A percentile compares a stretch with the other conserved stretches of the same genome.
phyloP scores from a whole-genome alignment of 53 echinoderm and acorn worm genomes.

The Mesocentrotus franciscanus region DNA sequence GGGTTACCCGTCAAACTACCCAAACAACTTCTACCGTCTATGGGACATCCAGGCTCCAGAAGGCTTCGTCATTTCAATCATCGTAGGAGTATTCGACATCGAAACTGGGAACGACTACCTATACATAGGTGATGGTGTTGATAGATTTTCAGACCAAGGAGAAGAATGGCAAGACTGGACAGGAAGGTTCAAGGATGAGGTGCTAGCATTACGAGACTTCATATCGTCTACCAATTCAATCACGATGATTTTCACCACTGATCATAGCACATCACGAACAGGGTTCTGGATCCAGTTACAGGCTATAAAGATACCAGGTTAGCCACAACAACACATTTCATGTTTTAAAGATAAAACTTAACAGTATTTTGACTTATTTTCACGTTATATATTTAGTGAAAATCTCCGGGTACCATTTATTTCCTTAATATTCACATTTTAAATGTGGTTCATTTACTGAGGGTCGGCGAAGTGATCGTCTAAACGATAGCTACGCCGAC shows the following conservation, averaged over 20 bases:
- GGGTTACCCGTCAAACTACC: background rate
- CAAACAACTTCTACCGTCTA: background rate
- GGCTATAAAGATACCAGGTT: background rate
- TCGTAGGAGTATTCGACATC: background rate
- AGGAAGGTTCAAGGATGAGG: background rate
- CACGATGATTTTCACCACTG: background rate
- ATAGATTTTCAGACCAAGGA: background rate
- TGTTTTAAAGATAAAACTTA: too few species aligned
- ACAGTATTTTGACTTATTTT: too few species aligned
- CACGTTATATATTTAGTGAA: too few species aligned
- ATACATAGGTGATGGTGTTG: constrained; percentile 9
- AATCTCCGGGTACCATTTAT: too few species aligned
- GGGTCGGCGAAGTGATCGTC: too few species aligned
- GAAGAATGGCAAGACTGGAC: constrained; percentile 19
- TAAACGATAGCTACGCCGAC: too few species aligned
- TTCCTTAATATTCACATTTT: too few species aligned
- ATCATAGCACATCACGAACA: background rate
- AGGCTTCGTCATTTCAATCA: background rate
- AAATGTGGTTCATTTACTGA: too few species aligned
- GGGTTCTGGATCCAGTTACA: background rate
- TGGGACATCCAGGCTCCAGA: background rate
- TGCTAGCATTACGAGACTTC: background rate
- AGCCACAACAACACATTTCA: background rate
- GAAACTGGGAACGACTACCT: background rate
- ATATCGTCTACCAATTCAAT: background rate